Conservation (phyloP, 2,113 vertebrate species). For the Stigmatopora nigra region DNA sequence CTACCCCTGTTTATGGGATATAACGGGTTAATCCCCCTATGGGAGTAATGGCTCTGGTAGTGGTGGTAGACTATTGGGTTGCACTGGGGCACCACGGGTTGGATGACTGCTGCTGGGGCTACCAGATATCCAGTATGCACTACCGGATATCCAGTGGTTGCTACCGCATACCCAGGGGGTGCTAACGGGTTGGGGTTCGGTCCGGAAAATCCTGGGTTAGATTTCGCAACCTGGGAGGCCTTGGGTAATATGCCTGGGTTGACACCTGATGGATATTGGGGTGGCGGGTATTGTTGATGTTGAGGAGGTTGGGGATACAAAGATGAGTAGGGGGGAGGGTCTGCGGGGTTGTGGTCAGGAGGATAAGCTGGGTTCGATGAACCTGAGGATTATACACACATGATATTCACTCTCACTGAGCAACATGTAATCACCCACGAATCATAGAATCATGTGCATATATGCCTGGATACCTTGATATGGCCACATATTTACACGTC, state of each 20-base stretch:
- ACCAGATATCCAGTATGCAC: conserved; percentile 24
- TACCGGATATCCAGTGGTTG: conserved; percentile 46
- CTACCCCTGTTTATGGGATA: not conserved
- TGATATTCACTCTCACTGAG: not conserved
- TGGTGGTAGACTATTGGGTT: conserved; percentile 44
- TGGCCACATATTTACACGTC: conserved; percentile 58
- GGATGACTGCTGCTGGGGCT: conserved; percentile 48
- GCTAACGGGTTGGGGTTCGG: conserved; percentile 44
- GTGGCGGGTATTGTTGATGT: conserved; percentile 48
- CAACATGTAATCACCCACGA: not conserved
- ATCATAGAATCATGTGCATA: not conserved
- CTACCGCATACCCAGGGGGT: conserved; percentile 47
- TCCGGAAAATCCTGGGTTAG: conserved; percentile 32
- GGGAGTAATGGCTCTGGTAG: conserved; percentile 25
- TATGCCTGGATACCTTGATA: conserved; percentile 59
- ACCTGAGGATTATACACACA: conserved; percentile 38
- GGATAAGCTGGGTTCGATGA: conserved; percentile 55
- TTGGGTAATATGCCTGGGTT: conserved; percentile 53
- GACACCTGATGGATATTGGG: conserved; percentile 43
- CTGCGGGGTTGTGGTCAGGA: conserved; percentile 56
- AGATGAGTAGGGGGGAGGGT: conserved; percentile 37
- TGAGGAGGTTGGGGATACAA: conserved; percentile 47
- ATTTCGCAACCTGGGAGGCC: conserved; percentile 33
- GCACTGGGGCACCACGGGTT: conserved; percentile 57
- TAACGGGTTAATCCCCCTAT: conserved; percentile 41